phyloP scores from a whole-genome alignment of 1,140 invertebrate genomes.

The Proales similis region DNA sequence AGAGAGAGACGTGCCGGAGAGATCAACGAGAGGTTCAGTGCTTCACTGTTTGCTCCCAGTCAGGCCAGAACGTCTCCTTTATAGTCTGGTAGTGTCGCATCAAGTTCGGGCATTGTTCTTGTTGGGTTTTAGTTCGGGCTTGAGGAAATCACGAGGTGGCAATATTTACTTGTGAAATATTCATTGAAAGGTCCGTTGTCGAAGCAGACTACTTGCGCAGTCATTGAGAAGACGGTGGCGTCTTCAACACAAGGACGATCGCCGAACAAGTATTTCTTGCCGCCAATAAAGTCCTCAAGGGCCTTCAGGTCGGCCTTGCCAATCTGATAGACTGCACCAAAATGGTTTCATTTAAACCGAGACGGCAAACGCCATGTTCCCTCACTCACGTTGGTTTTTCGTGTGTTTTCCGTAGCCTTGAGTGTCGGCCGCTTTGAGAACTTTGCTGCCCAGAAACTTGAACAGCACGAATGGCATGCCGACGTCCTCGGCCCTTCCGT shows the following conservation, averaged over 20 bases:
- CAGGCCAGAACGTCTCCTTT: no score
- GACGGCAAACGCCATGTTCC: no score
- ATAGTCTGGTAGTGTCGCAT: no score
- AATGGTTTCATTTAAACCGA: no score
- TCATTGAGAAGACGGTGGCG: background rate
- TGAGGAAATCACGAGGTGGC: no score
- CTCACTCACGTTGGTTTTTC: no score
- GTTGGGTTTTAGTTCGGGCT: no score
- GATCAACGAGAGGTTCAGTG: no score
- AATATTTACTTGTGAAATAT: no score
- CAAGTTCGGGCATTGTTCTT: no score
- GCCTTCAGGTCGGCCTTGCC: background rate
- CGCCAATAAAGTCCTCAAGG: background rate
- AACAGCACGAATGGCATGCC: slow-evolving; percentile 23
- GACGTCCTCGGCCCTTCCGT: slow-evolving; percentile 16
- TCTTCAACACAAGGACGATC: background rate
- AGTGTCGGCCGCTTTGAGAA: slow-evolving; percentile 11
- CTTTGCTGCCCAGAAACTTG: slow-evolving; percentile 2
- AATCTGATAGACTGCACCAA: background rate
- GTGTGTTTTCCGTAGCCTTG: slow-evolving; percentile 32
- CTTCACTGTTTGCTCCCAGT: no score
- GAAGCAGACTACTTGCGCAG: background rate
- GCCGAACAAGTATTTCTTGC: background rate
- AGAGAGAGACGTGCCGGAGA: no score
- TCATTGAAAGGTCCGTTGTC: background rate